phyloP scores from a whole-genome alignment of 2,113 vertebrate species.

The Heloderma charlesbogerti region DNA sequence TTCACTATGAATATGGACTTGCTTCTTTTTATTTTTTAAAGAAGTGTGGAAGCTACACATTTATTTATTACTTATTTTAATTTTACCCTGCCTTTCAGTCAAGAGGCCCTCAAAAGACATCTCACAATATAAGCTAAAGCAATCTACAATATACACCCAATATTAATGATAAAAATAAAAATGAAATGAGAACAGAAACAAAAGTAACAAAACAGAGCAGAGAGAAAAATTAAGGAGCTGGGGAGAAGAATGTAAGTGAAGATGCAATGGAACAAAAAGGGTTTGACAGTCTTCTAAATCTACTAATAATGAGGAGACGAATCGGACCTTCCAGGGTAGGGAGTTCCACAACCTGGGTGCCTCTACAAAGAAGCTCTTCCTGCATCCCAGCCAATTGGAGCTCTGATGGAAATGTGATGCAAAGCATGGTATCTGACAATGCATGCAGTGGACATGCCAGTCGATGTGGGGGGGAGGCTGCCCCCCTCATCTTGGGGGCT shows the following conservation, averaged over 20 bases:
- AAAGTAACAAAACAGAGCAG: not conserved
- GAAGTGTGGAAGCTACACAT: too few species aligned
- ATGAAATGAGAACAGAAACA: not conserved
- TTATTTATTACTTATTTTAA: too few species aligned
- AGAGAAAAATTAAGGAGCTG: not conserved
- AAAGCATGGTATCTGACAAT: not conserved
- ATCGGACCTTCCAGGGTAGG: not conserved
- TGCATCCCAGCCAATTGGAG: not conserved
- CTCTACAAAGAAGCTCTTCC: not conserved
- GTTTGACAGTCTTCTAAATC: constrained; percentile 9
- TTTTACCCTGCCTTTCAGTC: not conserved
- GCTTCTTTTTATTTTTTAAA: too few species aligned
- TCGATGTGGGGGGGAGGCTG: not conserved
- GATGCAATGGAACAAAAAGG: not conserved
- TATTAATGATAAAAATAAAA: not conserved
- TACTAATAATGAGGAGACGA: not conserved
- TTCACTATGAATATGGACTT: not conserved
- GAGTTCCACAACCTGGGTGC: not conserved
- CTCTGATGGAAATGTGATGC: not conserved
- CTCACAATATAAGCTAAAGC: too few species aligned
- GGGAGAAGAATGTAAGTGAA: not conserved
- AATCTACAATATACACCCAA: too few species aligned
- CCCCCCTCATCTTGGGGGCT: not conserved
- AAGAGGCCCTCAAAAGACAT: too few species aligned
- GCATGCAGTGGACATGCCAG: too few species aligned